A percentile compares a stretch with the other conserved stretches of the same genome.
These are phyloP conservation scores for Orthonyx spaldingii DNA, from an alignment of 2,113 vertebrate species.

Conservation along the genomic window DNA sequence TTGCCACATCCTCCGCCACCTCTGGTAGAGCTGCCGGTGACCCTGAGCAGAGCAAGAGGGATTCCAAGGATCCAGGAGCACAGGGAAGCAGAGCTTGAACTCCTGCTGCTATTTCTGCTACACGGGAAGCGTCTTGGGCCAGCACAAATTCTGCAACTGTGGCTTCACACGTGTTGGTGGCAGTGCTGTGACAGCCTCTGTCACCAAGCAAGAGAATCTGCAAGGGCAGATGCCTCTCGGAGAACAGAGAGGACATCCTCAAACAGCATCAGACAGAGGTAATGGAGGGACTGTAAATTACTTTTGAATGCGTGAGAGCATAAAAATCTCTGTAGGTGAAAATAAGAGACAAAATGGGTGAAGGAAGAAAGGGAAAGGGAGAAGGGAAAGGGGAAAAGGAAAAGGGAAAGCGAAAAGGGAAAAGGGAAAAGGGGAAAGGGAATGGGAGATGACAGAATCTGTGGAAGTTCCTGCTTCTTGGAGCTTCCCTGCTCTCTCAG, in stretches of 20 bases:
- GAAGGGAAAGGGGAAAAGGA: background rate
- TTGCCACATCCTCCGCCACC: background rate
- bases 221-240: background rate
- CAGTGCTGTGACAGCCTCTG: background rate
- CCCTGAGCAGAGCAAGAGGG: no score
- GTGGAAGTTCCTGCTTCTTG: no score
- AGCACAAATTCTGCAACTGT: background rate
- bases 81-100: fast-evolving
- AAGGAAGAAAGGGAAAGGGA: background rate
- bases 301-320: background rate
- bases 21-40: background rate
- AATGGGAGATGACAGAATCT: no score
- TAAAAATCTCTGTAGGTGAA: background rate
- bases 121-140: background rate
- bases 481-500: background rate
- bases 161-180: background rate
- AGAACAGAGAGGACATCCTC: background rate
- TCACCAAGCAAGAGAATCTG: background rate
- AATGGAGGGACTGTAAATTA: background rate
- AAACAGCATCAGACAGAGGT: background rate
- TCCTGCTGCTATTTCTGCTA: background rate
- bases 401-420: no score
- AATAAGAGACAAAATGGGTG: background rate
- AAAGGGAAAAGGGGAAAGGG: no score
- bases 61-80: background rate